phyloP scores from a whole-genome alignment of 2,888 invertebrate genomes.

The Hemithea aestivaria region DNA sequence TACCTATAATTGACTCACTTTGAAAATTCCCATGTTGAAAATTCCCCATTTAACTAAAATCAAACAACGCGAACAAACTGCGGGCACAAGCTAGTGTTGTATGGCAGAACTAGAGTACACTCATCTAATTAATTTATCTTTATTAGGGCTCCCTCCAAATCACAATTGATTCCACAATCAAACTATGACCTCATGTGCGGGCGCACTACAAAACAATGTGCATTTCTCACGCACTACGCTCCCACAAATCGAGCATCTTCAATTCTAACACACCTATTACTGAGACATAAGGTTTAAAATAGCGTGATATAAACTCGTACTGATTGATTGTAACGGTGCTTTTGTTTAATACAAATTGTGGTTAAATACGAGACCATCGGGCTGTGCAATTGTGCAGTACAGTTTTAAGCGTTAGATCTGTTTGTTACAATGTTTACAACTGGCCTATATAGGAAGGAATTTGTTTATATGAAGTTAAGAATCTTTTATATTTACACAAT shows the following conservation, averaged over 20 bases:
- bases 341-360: slow-evolving; percentile 39
- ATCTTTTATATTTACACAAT: too few species aligned
- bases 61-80: too few species aligned
- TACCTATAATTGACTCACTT: too few species aligned
- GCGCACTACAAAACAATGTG: slow-evolving; percentile 51
- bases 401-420: too few species aligned
- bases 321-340: slow-evolving; percentile 67
- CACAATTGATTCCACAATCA: slow-evolving; percentile 39
- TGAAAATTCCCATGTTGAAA: too few species aligned
- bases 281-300: slow-evolving; percentile 11
- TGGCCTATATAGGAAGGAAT: too few species aligned
- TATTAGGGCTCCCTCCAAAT: slow-evolving; percentile 26
- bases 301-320: slow-evolving; percentile 19
- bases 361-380: slow-evolving; percentile 15
- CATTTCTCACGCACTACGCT: slow-evolving; percentile 65
- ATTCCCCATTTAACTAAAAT: too few species aligned
- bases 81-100: too few species aligned
- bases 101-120: not conserved
- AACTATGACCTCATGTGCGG: slow-evolving; percentile 60
- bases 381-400: slow-evolving; percentile 5
- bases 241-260: slow-evolving; percentile 56
- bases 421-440: too few species aligned
- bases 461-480: too few species aligned
- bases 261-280: slow-evolving; percentile 12
- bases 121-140: slow-evolving; percentile 28